Evolutionary conservation across 2,888 invertebrate species (phyloP).

Genomic region (Priapulus caudatus): DNA sequence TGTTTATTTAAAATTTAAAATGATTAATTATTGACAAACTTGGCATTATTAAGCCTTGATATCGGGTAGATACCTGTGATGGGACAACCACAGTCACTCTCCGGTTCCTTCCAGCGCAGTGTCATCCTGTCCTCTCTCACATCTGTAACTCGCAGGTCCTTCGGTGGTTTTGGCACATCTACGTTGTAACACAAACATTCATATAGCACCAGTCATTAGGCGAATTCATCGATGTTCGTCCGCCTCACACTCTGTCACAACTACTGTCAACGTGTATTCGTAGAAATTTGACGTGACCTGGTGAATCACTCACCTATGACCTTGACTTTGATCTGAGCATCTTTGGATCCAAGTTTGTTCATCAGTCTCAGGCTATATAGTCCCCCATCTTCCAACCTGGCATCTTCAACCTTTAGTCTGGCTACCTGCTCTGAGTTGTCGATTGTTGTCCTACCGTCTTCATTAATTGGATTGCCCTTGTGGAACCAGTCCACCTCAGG

Average conservation of each 20-base stretch:
- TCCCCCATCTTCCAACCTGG: background rate
- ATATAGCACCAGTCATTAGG: too few species aligned
- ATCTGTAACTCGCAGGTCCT: conserved; percentile 1
- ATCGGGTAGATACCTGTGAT: too few species aligned
- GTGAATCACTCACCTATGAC: background rate
- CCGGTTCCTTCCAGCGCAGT: conserved; percentile 1
- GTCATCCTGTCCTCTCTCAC: background rate
- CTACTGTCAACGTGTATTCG: too few species aligned
- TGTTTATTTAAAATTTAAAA: too few species aligned
- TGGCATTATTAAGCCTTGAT: too few species aligned
- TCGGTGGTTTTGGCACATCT: background rate
- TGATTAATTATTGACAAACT: too few species aligned
- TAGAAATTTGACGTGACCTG: too few species aligned
- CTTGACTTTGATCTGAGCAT: background rate
- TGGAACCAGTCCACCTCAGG: background rate
- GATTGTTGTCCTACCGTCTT: background rate
- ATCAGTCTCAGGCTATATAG: background rate
- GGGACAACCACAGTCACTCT: conserved; percentile 1
- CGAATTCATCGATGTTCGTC: too few species aligned
- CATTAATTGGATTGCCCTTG: background rate
- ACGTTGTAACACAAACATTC: too few species aligned
- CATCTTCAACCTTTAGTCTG: background rate
- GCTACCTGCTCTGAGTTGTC: background rate
- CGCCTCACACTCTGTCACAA: too few species aligned
- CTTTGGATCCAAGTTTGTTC: background rate